These are phyloP conservation scores for Halcyon badia DNA, from an alignment of 2,797 vertebrate genomes.

Conservation along the genomic window DNA sequence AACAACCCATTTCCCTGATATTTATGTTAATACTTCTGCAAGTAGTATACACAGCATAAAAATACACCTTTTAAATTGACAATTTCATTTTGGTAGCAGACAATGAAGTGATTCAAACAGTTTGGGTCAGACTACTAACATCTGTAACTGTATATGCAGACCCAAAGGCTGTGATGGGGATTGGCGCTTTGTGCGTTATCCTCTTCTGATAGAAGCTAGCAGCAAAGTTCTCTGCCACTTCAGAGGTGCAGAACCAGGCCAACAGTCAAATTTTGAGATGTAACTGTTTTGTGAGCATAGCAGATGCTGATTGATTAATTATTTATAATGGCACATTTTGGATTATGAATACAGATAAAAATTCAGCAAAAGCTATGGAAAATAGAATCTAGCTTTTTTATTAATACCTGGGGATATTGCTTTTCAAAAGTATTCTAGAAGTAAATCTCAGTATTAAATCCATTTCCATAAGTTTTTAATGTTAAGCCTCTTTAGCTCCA, in stretches of 20 bases:
- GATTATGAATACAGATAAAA: conserved; percentile 47
- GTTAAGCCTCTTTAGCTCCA: conserved; percentile 71
- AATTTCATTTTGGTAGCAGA: neutral
- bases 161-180: neutral
- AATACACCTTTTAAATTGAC: neutral
- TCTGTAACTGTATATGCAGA: neutral
- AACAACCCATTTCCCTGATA: neutral
- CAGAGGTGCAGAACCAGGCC: neutral
- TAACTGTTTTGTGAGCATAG: neutral
- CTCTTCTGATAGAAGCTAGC: neutral
- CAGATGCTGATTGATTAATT: conserved; percentile 52
- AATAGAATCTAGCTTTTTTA: neutral
- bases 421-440: conserved; percentile 59
- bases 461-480: conserved; percentile 69
- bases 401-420: conserved; percentile 36
- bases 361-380: conserved; percentile 27
- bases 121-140: neutral
- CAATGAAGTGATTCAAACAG: neutral
- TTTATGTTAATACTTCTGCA: neutral
- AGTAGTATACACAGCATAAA: neutral
- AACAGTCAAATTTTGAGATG: neutral
- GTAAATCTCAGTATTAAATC: conserved; percentile 65
- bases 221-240: neutral
- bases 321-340: conserved; percentile 39
- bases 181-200: neutral